Base-by-base conservation (phyloP, 1,140 invertebrate genomes). In the Maconellicoccus hirsutus region DNA sequence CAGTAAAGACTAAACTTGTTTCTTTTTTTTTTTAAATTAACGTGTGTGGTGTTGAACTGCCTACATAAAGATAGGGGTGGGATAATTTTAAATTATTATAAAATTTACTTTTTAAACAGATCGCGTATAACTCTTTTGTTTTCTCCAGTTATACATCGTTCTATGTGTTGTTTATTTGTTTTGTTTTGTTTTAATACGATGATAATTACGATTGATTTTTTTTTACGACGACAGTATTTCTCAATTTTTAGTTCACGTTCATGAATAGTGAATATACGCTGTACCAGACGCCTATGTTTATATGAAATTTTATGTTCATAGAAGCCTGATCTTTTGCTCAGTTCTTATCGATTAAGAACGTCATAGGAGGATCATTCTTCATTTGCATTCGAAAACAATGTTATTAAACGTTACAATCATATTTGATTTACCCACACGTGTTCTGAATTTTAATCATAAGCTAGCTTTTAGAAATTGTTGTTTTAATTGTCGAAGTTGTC, bases 301-400 rank as follows among this genome's bases (percentile, higher is more conserved):
- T 19, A 66, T 66, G 8, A 66, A 66, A 66, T 25, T 14, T 52
- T 66, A 66, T 25, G 25, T 23, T 66, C 19, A 66, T 66, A 66
- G 61, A 66, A 66, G 61, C 61, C 61, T 66, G 61, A 66, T 66
- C 25, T 26, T 66, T 66, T 66, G 61, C 61, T 66, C 61, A 66
- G 61, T 66, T 66, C 61, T 66, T 66, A 25, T 66, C 25, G 61
- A 22, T 66, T 66, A 25, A 66, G 61, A 66, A 66, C 61, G 25
- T 66, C 25, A 66, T 66, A 25, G 22, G 61, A 23, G 61, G 25
- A 25, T 66, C 61, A 66, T 26, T 26, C 25, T 66, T 26, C 61
- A 66, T 66, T 66, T 23, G 61, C 61, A 25, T 25, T 66, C 21
- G 61, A 66, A 66, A 26, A 66, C 8, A 66, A 66, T 66, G 61